Base-by-base conservation (phyloP, 1,140 invertebrate genomes). In the Philotrypesis tridentata region DNA sequence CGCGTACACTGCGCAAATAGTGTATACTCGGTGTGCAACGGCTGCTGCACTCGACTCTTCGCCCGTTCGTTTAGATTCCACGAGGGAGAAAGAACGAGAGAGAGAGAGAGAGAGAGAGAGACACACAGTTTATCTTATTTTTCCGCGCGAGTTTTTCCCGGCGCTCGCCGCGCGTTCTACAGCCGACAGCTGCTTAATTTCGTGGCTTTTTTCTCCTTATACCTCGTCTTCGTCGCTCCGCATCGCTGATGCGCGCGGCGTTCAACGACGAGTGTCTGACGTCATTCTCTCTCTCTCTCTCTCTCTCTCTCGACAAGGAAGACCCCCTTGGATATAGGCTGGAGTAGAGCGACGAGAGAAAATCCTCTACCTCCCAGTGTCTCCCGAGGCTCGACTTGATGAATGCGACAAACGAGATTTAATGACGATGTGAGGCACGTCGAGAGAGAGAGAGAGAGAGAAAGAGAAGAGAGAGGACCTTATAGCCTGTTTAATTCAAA, bases 341-440 rank as follows among this genome's bases (percentile, higher is more conserved):
- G n/a, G n/a, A n/a, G n/a, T n/a, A n/a, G n/a, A n/a, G n/a, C n/a
- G n/a, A n/a, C n/a, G n/a, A n/a, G n/a, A 11, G 8, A 29, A 5
- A 23, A 23, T 6, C 1, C 21, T 17, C 12, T 4, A 17, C 5
- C 12, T 17, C n/a, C n/a, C n/a, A n/a, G n/a, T n/a, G n/a, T n/a
- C n/a, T n/a, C n/a, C n/a, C n/a, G n/a, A n/a, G n/a, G 21, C 23
- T 61, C 9, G 14, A 25, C 27, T 65, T 27, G n/a, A 65, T 17
- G 61, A 65, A 29, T 29, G 27, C 61, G 61, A 29, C 61, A 65
- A 65, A 65, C 61, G 8, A 65, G 61, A 65, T 65, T 65, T 65
- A 65, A 65, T 65, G 61, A 65, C 12, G 61, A 27, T 65, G n/a
- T 61, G n/a, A 61, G n/a, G n/a, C n/a, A n/a, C 33, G 33, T 9